A percentile compares a stretch with the other conserved stretches of the same genome.
Evolutionary conservation across 2,113 vertebrate genomes (phyloP).

Genomic region (Pterocles orientalis): DNA sequence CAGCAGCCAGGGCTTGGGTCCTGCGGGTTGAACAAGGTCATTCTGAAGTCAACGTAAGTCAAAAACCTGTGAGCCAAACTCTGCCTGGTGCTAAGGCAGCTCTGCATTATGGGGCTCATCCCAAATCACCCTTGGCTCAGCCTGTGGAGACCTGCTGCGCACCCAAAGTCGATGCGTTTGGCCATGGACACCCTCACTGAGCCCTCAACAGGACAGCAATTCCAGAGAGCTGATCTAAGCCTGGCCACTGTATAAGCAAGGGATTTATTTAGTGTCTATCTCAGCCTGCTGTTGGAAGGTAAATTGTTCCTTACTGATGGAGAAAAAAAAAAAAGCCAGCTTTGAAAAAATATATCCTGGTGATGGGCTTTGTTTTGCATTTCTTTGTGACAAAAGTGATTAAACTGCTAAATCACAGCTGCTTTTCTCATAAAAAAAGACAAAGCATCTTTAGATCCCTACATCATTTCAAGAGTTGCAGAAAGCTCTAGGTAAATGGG

Average conservation of each 20-base stretch:
- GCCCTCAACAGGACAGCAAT: not conserved
- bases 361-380: slow-evolving; percentile 59
- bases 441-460: slow-evolving; percentile 55
- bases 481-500: slow-evolving; percentile 49
- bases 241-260: not conserved
- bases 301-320: not conserved
- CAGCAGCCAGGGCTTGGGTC: not conserved
- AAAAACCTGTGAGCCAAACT: not conserved
- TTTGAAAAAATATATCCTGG: not conserved
- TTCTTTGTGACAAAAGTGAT: slow-evolving; percentile 58
- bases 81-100: not conserved
- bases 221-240: not conserved
- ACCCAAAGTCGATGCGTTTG: not conserved
- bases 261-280: not conserved
- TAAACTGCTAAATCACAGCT: slow-evolving; percentile 66
- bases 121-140: not conserved
- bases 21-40: not conserved
- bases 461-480: slow-evolving; percentile 48
- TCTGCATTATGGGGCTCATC: not conserved
- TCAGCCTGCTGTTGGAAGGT: not conserved
- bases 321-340: not conserved
- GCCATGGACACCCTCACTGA: not conserved
- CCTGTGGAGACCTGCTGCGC: not conserved
- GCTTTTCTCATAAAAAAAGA: slow-evolving; percentile 55
- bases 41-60: not conserved